Base-by-base conservation (phyloP, 1,140 invertebrate genomes). In the Harpegnathos saltator region DNA sequence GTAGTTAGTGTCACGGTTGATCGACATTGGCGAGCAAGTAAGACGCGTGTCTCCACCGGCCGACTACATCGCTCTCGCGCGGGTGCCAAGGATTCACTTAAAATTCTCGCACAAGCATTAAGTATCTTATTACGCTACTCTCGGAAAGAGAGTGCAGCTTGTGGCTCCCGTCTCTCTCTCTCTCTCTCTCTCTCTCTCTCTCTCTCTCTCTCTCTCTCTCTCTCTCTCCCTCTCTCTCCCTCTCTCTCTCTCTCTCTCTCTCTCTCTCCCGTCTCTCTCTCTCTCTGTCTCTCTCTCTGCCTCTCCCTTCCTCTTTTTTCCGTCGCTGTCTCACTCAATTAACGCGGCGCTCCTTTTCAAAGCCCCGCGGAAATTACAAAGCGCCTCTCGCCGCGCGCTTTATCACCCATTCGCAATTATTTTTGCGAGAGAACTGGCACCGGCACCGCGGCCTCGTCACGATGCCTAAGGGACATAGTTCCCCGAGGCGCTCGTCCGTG, bases 331-430 rank as follows among this genome's bases (percentile, higher is more conserved):
- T 80, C 75, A 48, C 75, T 80, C 75, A 80, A 80, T 80, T 80
- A 80, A 71, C 65, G 52, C 33, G 63, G 52, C 63, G 69, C 33
- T 80, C 19, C 75, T 80, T 80, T 88, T 83, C 75, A 89, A 89
- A 85, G 65, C 63, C n/a, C 38, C 58, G 62, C 58, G 83, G 80
- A 85, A 88, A 86, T 78, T 66, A 88, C 86, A 88, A 88, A 89
- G 89, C 78, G 50, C 54, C 59, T 83, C 75, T 17, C n/a, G n/a
- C 22, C 65, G 75, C 48, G n/a, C 75, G 75, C 65, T 80, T 71
- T 80, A 80, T 80, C 75, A 58, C 75, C 22, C 75, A 80, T 80
- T 80, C 65, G 75, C 75, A 80, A 80, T 80, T 80, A 80, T 80
- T 80, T 80, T 80, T 71, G 65, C 65, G 65, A 80, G 65, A 48